These are phyloP conservation scores for Gallinago solitaria DNA, from an alignment of 2,797 vertebrate genomes.

Conservation along the genomic window DNA sequence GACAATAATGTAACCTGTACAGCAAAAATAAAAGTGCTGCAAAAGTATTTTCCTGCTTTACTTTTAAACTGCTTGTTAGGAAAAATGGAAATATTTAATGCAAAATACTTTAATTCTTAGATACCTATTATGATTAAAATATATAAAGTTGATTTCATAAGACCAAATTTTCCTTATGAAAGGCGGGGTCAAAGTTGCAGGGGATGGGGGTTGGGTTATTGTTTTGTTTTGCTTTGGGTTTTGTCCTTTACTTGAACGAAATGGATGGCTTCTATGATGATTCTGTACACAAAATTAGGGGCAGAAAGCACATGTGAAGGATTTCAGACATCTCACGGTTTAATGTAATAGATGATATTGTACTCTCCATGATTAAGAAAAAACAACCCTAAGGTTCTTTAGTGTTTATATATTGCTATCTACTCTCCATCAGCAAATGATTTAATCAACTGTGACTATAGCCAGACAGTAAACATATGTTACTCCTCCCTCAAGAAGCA, in stretches of 20 bases:
- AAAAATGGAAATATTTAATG: background rate
- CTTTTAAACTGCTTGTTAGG: background rate
- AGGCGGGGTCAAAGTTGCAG: background rate
- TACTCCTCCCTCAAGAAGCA: constrained; percentile 3
- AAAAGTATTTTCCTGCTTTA: background rate
- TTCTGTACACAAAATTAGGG: background rate
- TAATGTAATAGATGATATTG: background rate
- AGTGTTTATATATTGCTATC: background rate
- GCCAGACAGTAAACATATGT: constrained; percentile 37
- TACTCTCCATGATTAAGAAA: background rate
- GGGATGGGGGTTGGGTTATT: accelerated
- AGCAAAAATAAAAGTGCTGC: background rate
- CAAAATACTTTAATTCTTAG: background rate
- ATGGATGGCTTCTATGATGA: background rate
- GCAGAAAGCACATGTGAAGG: background rate
- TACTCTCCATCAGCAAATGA: constrained; percentile 35
- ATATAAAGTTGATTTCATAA: background rate
- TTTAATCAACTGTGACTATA: constrained; percentile 42
- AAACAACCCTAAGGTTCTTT: background rate
- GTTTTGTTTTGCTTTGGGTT: background rate
- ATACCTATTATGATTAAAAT: background rate
- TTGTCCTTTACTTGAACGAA: background rate
- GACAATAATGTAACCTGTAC: background rate
- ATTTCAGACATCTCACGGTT: background rate
- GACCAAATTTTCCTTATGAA: background rate